Percentiles rank a stretch among this genome's conserved stretches.
phyloP scores from a whole-genome alignment of 1,140 invertebrate species.

The Saccostrea echinata region DNA sequence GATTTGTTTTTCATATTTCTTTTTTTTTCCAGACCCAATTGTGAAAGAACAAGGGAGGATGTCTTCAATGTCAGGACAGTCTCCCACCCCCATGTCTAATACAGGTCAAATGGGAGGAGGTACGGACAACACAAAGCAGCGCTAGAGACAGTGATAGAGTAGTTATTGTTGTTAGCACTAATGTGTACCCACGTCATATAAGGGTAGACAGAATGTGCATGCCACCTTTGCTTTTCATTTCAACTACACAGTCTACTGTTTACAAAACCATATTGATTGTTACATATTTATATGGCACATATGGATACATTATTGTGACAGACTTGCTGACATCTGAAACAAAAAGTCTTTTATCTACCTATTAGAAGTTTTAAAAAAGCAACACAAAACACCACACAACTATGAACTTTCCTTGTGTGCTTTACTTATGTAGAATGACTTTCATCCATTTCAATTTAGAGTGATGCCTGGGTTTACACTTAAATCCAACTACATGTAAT shows the following conservation, averaged over 20 bases:
- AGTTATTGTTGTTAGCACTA: constrained; percentile 2
- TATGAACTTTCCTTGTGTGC: no score
- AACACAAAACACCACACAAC: no score
- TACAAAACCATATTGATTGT: not conserved
- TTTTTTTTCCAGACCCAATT: constrained; percentile 88
- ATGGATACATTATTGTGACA: not conserved
- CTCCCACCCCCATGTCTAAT: constrained; percentile 87
- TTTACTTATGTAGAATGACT: no score
- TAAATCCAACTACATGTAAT: no score
- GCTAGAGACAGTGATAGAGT: constrained; percentile 24
- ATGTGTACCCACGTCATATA: not conserved
- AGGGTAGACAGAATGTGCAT: not conserved
- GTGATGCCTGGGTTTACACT: no score
- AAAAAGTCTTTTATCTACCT: no score
- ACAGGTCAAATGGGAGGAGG: constrained; percentile 84
- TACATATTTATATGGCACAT: not conserved
- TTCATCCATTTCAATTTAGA: no score
- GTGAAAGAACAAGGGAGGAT: constrained; percentile 90
- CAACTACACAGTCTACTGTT: constrained; percentile 31
- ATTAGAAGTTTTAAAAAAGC: no score
- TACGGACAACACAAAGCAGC: constrained; percentile 43
- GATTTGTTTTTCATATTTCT: constrained; percentile 76
- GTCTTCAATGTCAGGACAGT: constrained; percentile 81
- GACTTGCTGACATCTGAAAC: no score
- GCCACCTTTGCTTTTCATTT: not conserved